These are phyloP conservation scores for Vannuccia rotundouncinata DNA, from an alignment of 2,888 invertebrate genomes.

Conservation along the genomic window DNA sequence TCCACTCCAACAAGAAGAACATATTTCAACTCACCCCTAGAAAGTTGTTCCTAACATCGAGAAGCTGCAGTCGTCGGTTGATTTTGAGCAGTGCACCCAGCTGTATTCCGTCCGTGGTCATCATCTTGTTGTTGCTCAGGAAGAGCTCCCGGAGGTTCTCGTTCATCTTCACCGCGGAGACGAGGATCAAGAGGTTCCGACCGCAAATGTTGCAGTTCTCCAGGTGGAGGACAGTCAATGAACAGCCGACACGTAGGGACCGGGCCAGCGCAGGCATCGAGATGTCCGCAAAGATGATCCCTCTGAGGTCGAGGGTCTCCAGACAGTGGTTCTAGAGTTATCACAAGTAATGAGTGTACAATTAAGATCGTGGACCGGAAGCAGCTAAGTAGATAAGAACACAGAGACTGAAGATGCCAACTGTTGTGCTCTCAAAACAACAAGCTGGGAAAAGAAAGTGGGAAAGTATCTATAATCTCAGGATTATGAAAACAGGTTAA, in stretches of 20 bases:
- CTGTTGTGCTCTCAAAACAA: too few species aligned
- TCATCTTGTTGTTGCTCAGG: conserved; percentile 73
- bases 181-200: conserved; percentile 68
- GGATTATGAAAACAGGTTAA: too few species aligned
- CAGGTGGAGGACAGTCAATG: conserved; percentile 69
- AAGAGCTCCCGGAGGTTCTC: conserved; percentile 69
- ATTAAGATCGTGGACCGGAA: too few species aligned
- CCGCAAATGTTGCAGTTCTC: conserved; percentile 71
- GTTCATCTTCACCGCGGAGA: conserved; percentile 72
- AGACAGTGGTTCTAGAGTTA: conserved; percentile 65
- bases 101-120: conserved; percentile 69
- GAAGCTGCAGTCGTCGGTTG: conserved; percentile 69
- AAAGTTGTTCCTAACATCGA: conserved; percentile 68
- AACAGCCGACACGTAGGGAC: conserved; percentile 66
- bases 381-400: too few species aligned
- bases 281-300: conserved; percentile 65
- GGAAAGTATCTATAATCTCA: too few species aligned
- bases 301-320: conserved; percentile 65
- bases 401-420: too few species aligned
- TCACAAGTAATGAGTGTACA: too few species aligned
- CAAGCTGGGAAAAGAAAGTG: too few species aligned
- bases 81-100: conserved; percentile 68
- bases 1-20: background rate
- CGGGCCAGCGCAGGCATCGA: conserved; percentile 68
- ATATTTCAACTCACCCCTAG: conserved; percentile 53